Base-by-base conservation (phyloP, 2,888 invertebrate genomes). In the Amphipoea lucens region DNA sequence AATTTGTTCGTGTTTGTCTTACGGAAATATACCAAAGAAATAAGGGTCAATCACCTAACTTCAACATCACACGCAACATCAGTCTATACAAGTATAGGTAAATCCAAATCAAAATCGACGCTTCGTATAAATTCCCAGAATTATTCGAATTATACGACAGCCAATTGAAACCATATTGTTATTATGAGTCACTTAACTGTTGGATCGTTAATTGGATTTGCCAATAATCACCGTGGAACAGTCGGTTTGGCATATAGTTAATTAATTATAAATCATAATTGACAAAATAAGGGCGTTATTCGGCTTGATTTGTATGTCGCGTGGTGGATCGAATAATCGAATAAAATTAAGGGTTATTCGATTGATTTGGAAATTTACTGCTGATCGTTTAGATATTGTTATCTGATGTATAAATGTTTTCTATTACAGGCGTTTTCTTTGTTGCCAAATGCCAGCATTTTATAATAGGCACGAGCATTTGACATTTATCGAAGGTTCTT, bases 191-290 rank as follows among this genome's bases (percentile, higher is more conserved):
- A 84, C 79, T 88, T 85, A 86, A 86, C 82, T 78, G 82, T 83
- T 79, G 77, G 79, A 75, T 57, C 71, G 81, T 83, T 91, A 90
- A 91, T 91, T 87, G 86, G 88, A 89, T 92, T 91, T 88, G 88
- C 85, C 80, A 88, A 90, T 91, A 90, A 90, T 90, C 86, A 89
- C 83, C 62, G 79, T 4, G 77, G 74, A 79, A 68, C 76, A 79
- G 48, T 65, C 66, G 36, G 60, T 78, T 78, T 70, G 78, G 71
- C 78, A 83, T 72, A 78, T 74, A 75, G 67, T 84, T 84, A 86
- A 84, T 86, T 83, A 82, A 86, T 79, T 83, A 60, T 75, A 69
- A 82, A 78, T 85, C 71, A 74, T 81, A 73, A 82, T 76, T 74
- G 76, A 72, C 68, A 79, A 82, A 85, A 74, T 76, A 69, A 69